Base-by-base conservation (phyloP, 1,140 invertebrate genomes). In the Bacillus rossius region DNA sequence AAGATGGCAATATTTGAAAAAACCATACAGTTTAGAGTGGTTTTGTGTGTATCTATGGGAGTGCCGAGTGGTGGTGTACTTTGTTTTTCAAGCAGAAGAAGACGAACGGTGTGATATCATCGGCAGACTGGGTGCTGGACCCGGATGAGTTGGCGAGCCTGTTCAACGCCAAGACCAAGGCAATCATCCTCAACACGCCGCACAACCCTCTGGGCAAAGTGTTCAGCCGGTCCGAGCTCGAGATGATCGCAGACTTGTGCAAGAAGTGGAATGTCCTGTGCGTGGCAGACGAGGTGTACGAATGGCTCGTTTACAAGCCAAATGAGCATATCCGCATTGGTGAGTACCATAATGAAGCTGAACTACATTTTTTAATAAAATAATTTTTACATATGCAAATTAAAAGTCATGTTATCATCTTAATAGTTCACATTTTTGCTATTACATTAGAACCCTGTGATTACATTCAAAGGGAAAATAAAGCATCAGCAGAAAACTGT, bases 191-290 rank as follows among this genome's bases (percentile, higher is more conserved):
- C 2, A 99, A 99, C 73, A 98, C 93, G 1, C 96, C 96, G 0
- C 92, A 98, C 71, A 98, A 98, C 78, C 96, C 96, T 0, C 69
- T 95, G 1, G 95, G 94, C 41, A 98, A 98, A 78, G 92, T 97
- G 26, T 92, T 91, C 65, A 84, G 79, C 1, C 62, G 72, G 1
- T 70, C 83, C 10, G 90, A 93, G 70, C 69, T 92, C 53, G 77
- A 89, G 62, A 75, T 86, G 52, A 92, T 99, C 65, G 94, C 91
- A 0, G 73, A 77, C 69, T 75, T 99, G 40, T 97, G 94, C 67
- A 92, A 90, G 67, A 95, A 98, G 71, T 87, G 93, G 81, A 88
- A 99, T 73, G 86, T 90, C 5, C 74, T 99, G 5, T 94, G 93
- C 55, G 77, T 99, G 19, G 88, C 92, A 7, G 96, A 99, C 77